Base-by-base conservation (phyloP, 2,113 vertebrate species). In the Xyrauchen texanus region DNA sequence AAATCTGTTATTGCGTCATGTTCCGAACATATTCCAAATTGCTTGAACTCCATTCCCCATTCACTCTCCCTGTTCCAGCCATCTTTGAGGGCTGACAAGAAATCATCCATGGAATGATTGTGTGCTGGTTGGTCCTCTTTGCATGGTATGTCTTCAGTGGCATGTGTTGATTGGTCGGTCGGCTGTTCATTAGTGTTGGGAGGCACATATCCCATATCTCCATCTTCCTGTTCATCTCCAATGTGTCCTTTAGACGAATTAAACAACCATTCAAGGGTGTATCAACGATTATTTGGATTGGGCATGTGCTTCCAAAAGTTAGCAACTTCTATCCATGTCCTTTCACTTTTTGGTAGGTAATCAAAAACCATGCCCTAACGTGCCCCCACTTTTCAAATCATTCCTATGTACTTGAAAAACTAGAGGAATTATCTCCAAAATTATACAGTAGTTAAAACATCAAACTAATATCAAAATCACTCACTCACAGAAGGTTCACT, bases 11-110 rank as follows among this genome's bases (percentile, higher is more conserved):
- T 49, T 9, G 49, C 73, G 2, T 68, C 81, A 4, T 83, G 60
- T 3, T 0, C 8, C 0, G 52, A 16, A 81, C 92, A 93, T 76
- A 90, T 10, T 67, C 90, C 92, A 66, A 93, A 91, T 45, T 13
- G 62, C n/a, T 81, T 0, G 63, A 83, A 51, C 15, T 70, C 86
- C 51, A 42, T 82, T 79, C 76, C 0, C 47, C 42, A 12, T 52
- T 81, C 64, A 34, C 70, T 34, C 21, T 34, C 21, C 21, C 21
- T 34, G 21, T 34, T 34, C 21, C 21, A 52, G 51, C 47, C 71
- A 13, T 87, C 81, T 44, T 68, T 82, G 75, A 94, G 42, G 0
- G 44, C 82, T 11, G 85, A 78, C 0, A 90, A 64, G 4, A 89
- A 49, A 49, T 89, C 86, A 1, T 86, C 76, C 70, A 86, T 46